These are phyloP conservation scores for Pocota personata DNA, from an alignment of 2,888 invertebrate genomes.

Conservation along the genomic window DNA sequence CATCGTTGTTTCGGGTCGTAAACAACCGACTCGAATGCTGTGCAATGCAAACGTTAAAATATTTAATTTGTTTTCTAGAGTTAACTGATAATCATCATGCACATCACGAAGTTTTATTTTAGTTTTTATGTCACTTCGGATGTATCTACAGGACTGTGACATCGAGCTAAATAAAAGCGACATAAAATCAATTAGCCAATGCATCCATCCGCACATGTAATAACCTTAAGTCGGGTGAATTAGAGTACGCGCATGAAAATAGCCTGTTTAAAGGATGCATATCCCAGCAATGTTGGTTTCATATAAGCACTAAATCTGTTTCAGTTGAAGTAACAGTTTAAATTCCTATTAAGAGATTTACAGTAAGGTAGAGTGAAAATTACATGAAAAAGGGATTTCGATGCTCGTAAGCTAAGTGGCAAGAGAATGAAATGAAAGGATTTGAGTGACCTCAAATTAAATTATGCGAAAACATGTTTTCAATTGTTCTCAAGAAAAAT, in stretches of 20 bases:
- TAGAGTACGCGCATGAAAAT: background rate
- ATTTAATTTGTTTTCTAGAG: background rate
- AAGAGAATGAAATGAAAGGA: background rate
- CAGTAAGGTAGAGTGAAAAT: background rate
- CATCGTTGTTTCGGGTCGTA: background rate
- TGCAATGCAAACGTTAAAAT: background rate
- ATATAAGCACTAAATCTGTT: background rate
- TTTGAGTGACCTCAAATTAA: background rate
- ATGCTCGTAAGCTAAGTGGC: background rate
- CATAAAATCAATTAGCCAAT: background rate
- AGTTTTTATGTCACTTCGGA: background rate
- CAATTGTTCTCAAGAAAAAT: background rate
- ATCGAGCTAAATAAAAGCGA: background rate
- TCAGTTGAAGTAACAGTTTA: background rate
- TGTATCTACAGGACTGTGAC: background rate
- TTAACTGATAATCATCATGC: background rate
- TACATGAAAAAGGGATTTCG: background rate
- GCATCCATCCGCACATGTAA: constrained; percentile 7
- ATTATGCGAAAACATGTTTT: background rate
- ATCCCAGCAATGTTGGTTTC: background rate
- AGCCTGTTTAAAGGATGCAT: background rate
- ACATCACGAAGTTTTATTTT: background rate
- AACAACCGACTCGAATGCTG: background rate
- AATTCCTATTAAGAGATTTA: constrained; percentile 6
- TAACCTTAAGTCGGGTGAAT: background rate